Base-by-base conservation (phyloP, 2,113 vertebrate species). In the Cygnus buccinator region DNA sequence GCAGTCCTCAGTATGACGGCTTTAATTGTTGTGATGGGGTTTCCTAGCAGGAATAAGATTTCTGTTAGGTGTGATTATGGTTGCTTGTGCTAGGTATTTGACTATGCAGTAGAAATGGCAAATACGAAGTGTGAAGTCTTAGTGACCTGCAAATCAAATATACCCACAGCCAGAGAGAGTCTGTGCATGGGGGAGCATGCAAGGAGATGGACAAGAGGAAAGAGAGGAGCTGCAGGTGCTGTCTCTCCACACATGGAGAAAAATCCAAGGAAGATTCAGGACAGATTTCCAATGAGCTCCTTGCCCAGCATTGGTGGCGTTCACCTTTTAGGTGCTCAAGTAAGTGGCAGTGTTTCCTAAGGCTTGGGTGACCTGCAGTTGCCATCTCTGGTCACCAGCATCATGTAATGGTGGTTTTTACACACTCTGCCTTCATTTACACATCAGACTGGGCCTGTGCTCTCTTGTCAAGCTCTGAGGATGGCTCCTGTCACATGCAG, bases 61-160 rank as follows among this genome's bases (percentile, higher is more conserved):
- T 61, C 0, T 0, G 23, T 21, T 66, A 59, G 44, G 71, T 43
- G 43, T n/a, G n/a, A 37, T 55, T 52, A 63, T 66, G 52, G n/a
- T 76, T 66, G 63, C 35, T 75, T 18, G 17, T 57, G 48, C 43
- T 50, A 58, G 28, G 6, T 25, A 14, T 90, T 83, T 79, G 29
- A 41, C 44, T 90, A 0, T 37, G 43, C 43, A 48, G 25, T 7
- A 59, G 25, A 81, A 82, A 59, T 1, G 13, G 54, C 37, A 85
- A 84, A 68, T 11, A 46, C 39, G 9, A 79, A 84, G 31, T 82
- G 71, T 19, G 65, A 89, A 63, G 21, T 22, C 41, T 61, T 39
- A n/a, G 22, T 10, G 59, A 75, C 39, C 29, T 87, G 39, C 15
- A 61, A 84, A 87, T 72, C 39, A 75, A 82, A 79, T 25, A 22